Evolutionary conservation across 2,888 invertebrate genomes (phyloP), one percentile per base, ranked within the genome.

Genomic region (Fragum whitleyi): DNA sequence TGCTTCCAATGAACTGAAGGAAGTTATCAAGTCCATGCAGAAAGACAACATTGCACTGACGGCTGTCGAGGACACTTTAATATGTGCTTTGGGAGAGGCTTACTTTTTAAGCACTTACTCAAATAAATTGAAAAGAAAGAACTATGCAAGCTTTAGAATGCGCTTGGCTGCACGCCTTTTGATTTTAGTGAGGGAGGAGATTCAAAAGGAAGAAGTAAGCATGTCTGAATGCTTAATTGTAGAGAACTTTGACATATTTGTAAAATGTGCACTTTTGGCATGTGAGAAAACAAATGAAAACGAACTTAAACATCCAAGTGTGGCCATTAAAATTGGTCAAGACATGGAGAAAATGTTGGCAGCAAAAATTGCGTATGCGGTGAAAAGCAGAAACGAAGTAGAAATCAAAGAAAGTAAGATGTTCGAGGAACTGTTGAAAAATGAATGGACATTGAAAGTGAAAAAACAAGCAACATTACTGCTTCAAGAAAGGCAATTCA

Each of bases 121-220:
- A 0, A 72, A 78, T 47, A 32, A 29, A 21, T 23, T 72, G n/a
- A 51, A 61, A 28, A 28, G 78, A 47, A 73, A 79, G 23, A 67
- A 77, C 21, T 77, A 74, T 32, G 26, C 81, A 1, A 68, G 51
- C 67, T 77, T 68, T 72, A 67, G 78, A 19, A 81, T 81, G 81
- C 51, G 78, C 9, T 51, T 78, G 26, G 78, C 75, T 28, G 75
- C 72, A 55, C n/a, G 81, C 1, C 53, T 78, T 11, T 67, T 78
- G 16, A 19, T 42, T 29, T 14, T 70, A 28, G 23, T 79, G 11
- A 73, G 78, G 55, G 32, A 53, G 23, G 39, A 79, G 36, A 42
- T 71, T 23, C 2, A 26, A 1, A 0, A 39, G 9, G 23, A 39
- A 23, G 39, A 59, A 1, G 67, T 57, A 1, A 32, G 65, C 16